phyloP scores from a whole-genome alignment of 2,113 vertebrate genomes.

The Phrynosoma platyrhinos region DNA sequence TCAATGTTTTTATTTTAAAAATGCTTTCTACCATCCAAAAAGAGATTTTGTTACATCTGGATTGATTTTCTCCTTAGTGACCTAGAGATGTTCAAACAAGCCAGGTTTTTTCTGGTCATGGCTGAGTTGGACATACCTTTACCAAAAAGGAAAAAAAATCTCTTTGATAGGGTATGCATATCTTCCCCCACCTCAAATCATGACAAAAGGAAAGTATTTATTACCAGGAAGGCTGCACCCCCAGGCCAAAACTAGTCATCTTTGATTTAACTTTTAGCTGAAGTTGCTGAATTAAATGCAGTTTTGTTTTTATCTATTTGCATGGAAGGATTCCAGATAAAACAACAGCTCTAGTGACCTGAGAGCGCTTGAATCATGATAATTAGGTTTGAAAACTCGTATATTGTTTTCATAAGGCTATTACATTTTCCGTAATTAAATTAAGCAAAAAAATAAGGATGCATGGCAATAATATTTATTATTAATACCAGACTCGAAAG shows the following conservation, averaged over 20 bases:
- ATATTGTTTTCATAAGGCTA: slow-evolving; percentile 88
- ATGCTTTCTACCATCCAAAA: slow-evolving; percentile 34
- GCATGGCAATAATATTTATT: slow-evolving; percentile 86
- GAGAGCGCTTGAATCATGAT: slow-evolving; percentile 81
- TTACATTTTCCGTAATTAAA: slow-evolving; percentile 88
- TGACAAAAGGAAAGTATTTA: slow-evolving; percentile 82
- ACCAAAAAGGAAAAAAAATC: slow-evolving; percentile 21
- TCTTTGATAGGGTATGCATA: slow-evolving; percentile 71
- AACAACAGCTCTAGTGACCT: slow-evolving; percentile 83
- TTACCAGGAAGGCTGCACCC: slow-evolving; percentile 76
- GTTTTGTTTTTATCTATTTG: slow-evolving; percentile 85
- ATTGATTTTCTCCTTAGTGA: slow-evolving; percentile 60
- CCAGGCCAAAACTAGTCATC: slow-evolving; percentile 78
- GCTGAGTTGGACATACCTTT: slow-evolving; percentile 69
- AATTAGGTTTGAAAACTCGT: slow-evolving; percentile 88
- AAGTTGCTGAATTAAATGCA: slow-evolving; percentile 76
- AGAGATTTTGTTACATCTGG: slow-evolving; percentile 50
- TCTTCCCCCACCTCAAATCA: slow-evolving; percentile 65
- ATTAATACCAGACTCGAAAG: slow-evolving; percentile 85
- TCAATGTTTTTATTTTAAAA: background rate
- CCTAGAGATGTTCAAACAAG: slow-evolving; percentile 47
- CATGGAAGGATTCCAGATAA: slow-evolving; percentile 85
- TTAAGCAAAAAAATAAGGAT: slow-evolving; percentile 84
- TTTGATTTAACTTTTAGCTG: slow-evolving; percentile 73
- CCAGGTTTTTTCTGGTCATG: slow-evolving; percentile 62